Percentiles rank a stretch among this genome's conserved stretches.
phyloP scores from a whole-genome alignment of 2,113 vertebrate genomes.

The Callocephalon fimbriatum region DNA sequence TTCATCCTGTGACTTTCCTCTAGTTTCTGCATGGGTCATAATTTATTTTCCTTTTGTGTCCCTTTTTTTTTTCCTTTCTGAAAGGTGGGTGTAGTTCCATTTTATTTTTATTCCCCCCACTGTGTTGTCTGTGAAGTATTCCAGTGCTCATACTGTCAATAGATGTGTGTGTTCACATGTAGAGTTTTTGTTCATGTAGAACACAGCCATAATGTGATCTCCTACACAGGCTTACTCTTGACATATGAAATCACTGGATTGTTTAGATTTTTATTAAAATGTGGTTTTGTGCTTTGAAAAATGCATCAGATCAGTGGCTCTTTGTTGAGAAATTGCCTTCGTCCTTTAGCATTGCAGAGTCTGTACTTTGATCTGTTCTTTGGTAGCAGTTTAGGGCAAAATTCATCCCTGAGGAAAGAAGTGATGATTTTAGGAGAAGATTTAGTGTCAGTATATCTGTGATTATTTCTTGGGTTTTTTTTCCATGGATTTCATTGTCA shows the following conservation, averaged over 20 bases:
- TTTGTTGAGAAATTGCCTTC: not conserved
- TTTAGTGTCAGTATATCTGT: not conserved
- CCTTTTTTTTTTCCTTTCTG: not conserved
- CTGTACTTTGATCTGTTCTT: not conserved
- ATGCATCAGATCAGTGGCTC: not conserved
- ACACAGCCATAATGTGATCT: not conserved
- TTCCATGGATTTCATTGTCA: not conserved
- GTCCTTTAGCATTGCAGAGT: not conserved
- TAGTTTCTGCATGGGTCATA: conserved; percentile 71
- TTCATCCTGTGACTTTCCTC: conserved; percentile 66
- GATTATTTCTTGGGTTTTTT: not conserved
- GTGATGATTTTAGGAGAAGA: not conserved
- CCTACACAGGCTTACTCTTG: not conserved
- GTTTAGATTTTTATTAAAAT: conserved; percentile 11
- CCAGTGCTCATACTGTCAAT: conserved; percentile 48
- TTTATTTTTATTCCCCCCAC: conserved; percentile 20
- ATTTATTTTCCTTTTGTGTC: conserved; percentile 48
- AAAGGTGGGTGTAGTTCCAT: conserved; percentile 64
- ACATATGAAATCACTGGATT: not conserved
- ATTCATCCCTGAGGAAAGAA: not conserved
- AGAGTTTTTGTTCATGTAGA: not conserved
- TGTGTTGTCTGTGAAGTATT: conserved; percentile 57
- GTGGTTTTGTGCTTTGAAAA: conserved; percentile 5
- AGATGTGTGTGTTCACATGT: conserved; percentile 35
- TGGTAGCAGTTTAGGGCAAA: not conserved